Evolutionary conservation across 2,888 invertebrate genomes (phyloP), one percentile per base, ranked within the genome.

Genomic region (Sabatieria punctata): DNA sequence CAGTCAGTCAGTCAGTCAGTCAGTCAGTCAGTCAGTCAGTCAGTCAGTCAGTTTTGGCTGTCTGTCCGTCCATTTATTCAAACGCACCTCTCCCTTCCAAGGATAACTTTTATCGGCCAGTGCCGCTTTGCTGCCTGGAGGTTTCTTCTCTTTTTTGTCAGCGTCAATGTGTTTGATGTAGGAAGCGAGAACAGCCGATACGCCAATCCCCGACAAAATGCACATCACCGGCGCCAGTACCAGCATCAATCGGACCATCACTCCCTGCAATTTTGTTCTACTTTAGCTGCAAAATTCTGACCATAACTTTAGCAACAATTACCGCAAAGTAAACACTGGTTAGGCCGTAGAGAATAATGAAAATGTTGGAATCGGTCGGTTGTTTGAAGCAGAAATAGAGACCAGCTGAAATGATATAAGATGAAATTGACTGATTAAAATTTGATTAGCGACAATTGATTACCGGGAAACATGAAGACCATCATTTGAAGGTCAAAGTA

Each of bases 201-300:
- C 80, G 1, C 89, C 89, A 43, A 97, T 89, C 42, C 91, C 95
- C 0, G 89, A 85, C 43, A 97, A 75, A 51, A 97, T 84, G 64
- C 93, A 95, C 89, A 95, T 93, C 0, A 95, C 88, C 0, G 95
- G 95, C 0, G 95, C 91, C 52, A 97, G 73, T 1, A 95, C 93
- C 63, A 95, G 71, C 91, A 95, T 95, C 42, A 95, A 73, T 70
- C 95, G 89, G 24, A 95, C 93, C 95, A 95, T 95, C 39, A 95
- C 93, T 53, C 93, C 91, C 85, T 85, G 66, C 19, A 63, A 63
- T n/a, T 50, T 44, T 23, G 49, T 22, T n/a, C 23, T 24, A 15
- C 2, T 4, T 15, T 49, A n/a, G n/a, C n/a, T n/a, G n/a, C n/a
- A n/a, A n/a, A n/a, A n/a, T n/a, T n/a, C n/a, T n/a, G n/a, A n/a